A percentile compares a stretch with the other conserved stretches of the same genome.
Conservation (phyloP, 2,888 invertebrate species). For the Cephus runcator region DNA sequence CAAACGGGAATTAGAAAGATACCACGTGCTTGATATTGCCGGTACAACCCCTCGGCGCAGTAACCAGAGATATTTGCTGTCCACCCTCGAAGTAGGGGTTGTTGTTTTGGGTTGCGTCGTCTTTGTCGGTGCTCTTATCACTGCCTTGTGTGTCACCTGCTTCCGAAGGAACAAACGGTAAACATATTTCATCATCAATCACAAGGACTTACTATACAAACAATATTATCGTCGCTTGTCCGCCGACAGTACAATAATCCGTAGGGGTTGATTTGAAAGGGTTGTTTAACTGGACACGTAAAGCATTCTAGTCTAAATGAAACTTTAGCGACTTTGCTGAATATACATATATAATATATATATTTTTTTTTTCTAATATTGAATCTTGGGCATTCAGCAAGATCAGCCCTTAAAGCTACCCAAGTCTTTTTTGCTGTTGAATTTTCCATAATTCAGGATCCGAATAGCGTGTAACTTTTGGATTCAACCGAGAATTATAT, state of each 20-base stretch:
- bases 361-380: background rate
- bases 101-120: slow-evolving; percentile 84
- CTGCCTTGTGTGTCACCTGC: slow-evolving; percentile 82
- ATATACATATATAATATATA: too few relatives aligned
- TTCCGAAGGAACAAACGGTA: slow-evolving; percentile 74
- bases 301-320: background rate
- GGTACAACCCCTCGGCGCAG: slow-evolving; percentile 62
- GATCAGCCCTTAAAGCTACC: background rate
- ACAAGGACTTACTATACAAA: background rate
- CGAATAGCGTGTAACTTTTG: background rate
- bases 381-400: background rate
- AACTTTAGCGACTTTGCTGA: background rate
- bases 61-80: slow-evolving; percentile 67
- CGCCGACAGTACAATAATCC: background rate
- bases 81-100: slow-evolving; percentile 82
- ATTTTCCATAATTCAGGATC: background rate
- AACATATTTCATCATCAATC: slow-evolving; percentile 26
- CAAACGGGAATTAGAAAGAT: slow-evolving; percentile 74
- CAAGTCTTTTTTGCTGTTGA: background rate
- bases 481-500: background rate
- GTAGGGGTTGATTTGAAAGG: background rate
- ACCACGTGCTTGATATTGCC: slow-evolving; percentile 76
- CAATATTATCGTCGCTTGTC: background rate
- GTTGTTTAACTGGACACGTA: background rate
- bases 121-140: slow-evolving; percentile 82